These are phyloP conservation scores for Rhyacophila evoluta DNA, from an alignment of 2,888 invertebrate genomes.

Conservation along the genomic window DNA sequence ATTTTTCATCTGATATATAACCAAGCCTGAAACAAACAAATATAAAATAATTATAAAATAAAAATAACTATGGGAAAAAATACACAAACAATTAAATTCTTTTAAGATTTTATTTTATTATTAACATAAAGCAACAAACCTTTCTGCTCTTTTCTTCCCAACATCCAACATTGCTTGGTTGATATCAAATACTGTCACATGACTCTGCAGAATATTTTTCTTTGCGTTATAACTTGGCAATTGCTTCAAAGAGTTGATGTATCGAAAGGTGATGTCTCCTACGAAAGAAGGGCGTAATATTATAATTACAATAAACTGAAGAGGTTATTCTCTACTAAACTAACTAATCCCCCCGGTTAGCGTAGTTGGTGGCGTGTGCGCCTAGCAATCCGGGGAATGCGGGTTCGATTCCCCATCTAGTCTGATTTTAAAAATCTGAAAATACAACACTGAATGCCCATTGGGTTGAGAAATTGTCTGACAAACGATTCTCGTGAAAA, in stretches of 20 bases:
- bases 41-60: not conserved
- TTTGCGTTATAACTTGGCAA: slow-evolving; percentile 58
- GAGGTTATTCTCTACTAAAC: too few relatives aligned
- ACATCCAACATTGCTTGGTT: slow-evolving; percentile 95
- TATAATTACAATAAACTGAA: too few relatives aligned
- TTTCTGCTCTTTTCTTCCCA: slow-evolving; percentile 80
- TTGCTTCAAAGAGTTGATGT: slow-evolving; percentile 76
- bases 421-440: too few relatives aligned
- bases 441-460: too few relatives aligned
- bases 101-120: not conserved
- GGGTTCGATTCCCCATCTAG: too few relatives aligned
- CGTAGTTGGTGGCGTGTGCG: too few relatives aligned
- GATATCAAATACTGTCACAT: slow-evolving; percentile 89
- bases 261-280: slow-evolving; percentile 96
- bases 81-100: too few relatives aligned
- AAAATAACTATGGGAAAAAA: too few relatives aligned
- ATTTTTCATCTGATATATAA: slow-evolving; percentile 66
- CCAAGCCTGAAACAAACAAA: slow-evolving; percentile 64
- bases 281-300: slow-evolving; percentile 55
- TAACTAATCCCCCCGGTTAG: too few relatives aligned
- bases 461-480: too few relatives aligned
- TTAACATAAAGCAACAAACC: slow-evolving; percentile 59
- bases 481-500: too few relatives aligned
- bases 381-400: too few relatives aligned
- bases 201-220: slow-evolving; percentile 65